Evolutionary conservation across 1,140 invertebrate species (phyloP), one percentile per base, ranked within the genome.

Genomic region (Tyrophagus putrescentiae): DNA sequence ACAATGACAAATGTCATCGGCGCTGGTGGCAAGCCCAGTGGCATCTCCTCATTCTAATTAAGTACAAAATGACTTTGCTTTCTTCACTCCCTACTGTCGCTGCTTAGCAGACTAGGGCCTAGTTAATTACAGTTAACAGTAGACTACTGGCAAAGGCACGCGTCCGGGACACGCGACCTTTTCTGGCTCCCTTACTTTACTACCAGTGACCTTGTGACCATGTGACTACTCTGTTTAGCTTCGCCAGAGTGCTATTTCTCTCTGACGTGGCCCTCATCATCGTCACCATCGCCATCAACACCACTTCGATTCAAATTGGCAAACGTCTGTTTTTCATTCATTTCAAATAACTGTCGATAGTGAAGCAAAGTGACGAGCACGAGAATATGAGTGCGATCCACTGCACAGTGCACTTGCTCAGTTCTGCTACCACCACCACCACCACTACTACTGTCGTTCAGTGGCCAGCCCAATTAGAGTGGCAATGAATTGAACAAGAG

Each of bases 61-160:
- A 48, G 45, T 6, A 7, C 23, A 6, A 48, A 48, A 13, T 21
- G 21, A 39, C 13, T 39, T 13, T 21, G 36, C 21, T 39, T 39
- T 13, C 13, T 21, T 21, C 13, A 39, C 13, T 39, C 21, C 36
- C 21, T 13, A 39, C 36, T 13, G 36, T 39, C 36, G 13, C 36
- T 13, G 13, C 21, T 39, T 21, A 21, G n/a, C n/a, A n/a, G n/a
- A n/a, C n/a, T n/a, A n/a, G n/a, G 45, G 13, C 31, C 7, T 48
- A 48, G 45, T 48, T 48, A 48, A 48, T 48, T 48, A 48, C 45
- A 48, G 18, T n/a, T n/a, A 21, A 42, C 36, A 39, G 36, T n/a
- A 39, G 11, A 39, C 36, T n/a, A 39, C 5, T 9, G 50, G 7
- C 50, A 27, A 11, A 5, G 7, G 39, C 52, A 54, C 13, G 52